Evolutionary conservation across 2,888 invertebrate species (phyloP).

Genomic region (Pandemis heparana): DNA sequence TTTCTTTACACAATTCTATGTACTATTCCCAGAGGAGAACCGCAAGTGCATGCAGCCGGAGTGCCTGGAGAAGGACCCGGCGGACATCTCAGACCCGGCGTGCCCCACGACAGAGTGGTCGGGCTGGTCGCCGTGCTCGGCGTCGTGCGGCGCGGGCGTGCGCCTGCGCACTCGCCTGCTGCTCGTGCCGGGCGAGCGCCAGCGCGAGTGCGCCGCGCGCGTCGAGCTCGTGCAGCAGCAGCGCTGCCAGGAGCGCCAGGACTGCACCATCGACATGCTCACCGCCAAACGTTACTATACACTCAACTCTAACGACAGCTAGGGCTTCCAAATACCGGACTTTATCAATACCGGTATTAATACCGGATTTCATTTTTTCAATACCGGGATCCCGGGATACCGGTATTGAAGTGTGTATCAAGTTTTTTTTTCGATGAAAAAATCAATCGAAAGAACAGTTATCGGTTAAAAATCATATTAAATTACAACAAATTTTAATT

Average conservation of each 20-base stretch:
- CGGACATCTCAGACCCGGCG: slow-evolving; percentile 83
- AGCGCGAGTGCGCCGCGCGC: slow-evolving; percentile 88
- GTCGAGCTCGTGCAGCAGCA: slow-evolving; percentile 92
- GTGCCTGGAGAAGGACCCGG: slow-evolving; percentile 84
- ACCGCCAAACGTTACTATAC: slow-evolving; percentile 89
- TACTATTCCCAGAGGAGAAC: slow-evolving; percentile 87
- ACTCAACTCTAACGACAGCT: not conserved
- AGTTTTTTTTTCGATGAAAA: too few relatives aligned
- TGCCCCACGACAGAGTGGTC: slow-evolving; percentile 96
- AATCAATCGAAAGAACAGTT: too few relatives aligned
- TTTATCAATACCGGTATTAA: too few relatives aligned
- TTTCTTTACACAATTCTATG: too few relatives aligned
- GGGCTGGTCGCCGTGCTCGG: slow-evolving; percentile 96
- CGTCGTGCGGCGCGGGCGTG: slow-evolving; percentile 94
- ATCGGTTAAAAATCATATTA: too few relatives aligned
- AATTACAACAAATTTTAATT: too few relatives aligned
- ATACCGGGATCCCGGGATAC: too few relatives aligned
- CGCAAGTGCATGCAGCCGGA: slow-evolving; percentile 91
- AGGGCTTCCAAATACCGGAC: not conserved
- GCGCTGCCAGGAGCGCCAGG: slow-evolving; percentile 88
- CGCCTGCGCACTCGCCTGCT: slow-evolving; percentile 89
- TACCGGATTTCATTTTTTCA: too few relatives aligned
- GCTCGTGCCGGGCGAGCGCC: slow-evolving; percentile 87
- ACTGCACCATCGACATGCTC: slow-evolving; percentile 90
- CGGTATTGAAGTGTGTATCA: too few relatives aligned